phyloP scores from a whole-genome alignment of 2,797 vertebrate genomes.

The Ceyx erithaca region DNA sequence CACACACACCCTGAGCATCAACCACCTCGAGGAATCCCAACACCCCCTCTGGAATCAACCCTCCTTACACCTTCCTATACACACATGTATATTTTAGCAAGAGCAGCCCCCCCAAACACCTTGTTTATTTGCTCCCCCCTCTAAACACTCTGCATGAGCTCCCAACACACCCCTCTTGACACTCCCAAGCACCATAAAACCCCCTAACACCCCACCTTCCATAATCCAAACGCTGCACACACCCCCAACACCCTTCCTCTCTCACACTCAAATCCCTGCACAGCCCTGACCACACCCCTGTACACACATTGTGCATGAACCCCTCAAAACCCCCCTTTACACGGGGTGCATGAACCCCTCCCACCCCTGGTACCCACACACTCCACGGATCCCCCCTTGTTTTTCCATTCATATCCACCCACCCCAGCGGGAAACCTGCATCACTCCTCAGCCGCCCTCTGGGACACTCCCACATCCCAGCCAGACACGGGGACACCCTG shows the following conservation, averaged over 20 bases:
- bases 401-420: background rate
- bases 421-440: background rate
- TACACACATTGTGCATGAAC: fast-evolving
- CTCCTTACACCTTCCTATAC: background rate
- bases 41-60: background rate
- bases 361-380: background rate
- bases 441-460: background rate
- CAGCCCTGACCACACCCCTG: background rate
- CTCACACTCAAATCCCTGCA: background rate
- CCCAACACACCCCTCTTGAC: background rate
- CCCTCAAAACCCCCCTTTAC: background rate
- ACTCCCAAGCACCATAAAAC: background rate
- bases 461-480: background rate
- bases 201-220: background rate
- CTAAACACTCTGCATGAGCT: background rate
- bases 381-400: fast-evolving
- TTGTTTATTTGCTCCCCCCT: background rate
- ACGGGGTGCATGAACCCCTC: background rate
- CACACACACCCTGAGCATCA: background rate
- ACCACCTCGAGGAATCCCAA: background rate
- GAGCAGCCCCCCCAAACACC: background rate
- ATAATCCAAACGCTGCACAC: fast-evolving
- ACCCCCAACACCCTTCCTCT: background rate
- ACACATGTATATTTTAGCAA: background rate
- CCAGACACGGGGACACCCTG: fast-evolving